Base-by-base conservation (phyloP, 1,140 invertebrate species). In the Aphaenogaster rudis region DNA sequence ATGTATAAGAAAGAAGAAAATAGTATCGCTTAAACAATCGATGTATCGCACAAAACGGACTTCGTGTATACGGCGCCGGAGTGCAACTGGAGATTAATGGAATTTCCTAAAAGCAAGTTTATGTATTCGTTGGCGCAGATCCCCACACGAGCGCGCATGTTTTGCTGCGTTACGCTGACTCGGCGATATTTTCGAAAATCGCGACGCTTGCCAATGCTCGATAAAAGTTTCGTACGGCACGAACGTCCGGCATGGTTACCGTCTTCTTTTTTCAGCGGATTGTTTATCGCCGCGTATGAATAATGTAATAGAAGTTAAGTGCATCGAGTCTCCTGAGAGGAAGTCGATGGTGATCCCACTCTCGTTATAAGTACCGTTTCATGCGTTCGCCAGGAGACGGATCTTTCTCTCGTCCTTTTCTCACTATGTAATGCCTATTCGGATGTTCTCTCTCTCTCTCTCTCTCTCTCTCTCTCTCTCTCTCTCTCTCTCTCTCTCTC, bases 31-130 rank as follows among this genome's bases (percentile, higher is more conserved):
- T 28, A 81, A 81, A 81, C n/a, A 74, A 57, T 84, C 54, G 54
- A 74, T 61, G 42, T 74, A 84, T 76, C 45, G 80, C 80, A 21
- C 80, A 61, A 84, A 76, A 76, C 69, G 80, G 59, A 61, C 54
- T 63, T 76, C 69, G 52, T 48, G 80, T 82, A 42, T 54, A 69
- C 39, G 78, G 6, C 21, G 28, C 39, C 67, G 69, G 54, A 61
- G 69, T 50, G 80, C 54, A 76, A 76, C 80, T 84, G 80, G 69
- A 84, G 80, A 84, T 84, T 84, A 84, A 84, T 84, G 80, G 80
- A 84, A 84, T 84, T 84, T 84, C 80, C 80, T 84, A 84, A 84
- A 84, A 84, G 80, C 80, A 74, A 84, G 80, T 84, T 84, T 84
- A 84, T 76, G 80, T 84, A 84, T 84, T 84, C 80, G 80, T 84